A percentile compares a stretch with the other conserved stretches of the same genome.
Conservation (phyloP, 2,888 invertebrate species). For the Smittia sp. region DNA sequence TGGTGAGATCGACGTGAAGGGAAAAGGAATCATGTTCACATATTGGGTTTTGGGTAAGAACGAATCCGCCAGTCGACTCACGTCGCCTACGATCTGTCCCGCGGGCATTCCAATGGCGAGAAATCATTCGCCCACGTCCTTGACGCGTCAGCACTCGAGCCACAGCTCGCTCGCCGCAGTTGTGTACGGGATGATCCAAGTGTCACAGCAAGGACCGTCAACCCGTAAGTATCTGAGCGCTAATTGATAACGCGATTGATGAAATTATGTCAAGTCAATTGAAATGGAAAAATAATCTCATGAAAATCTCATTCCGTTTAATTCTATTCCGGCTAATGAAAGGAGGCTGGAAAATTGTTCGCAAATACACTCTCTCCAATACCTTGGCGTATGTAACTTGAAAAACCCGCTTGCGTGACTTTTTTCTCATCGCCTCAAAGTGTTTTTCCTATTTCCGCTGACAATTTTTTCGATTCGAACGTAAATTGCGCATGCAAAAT, state of each 20-base stretch:
- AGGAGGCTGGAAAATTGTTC: constrained; percentile 43
- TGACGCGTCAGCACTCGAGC: constrained; percentile 67
- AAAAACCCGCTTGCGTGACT: not conserved
- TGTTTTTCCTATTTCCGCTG: not conserved
- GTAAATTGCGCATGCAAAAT: not conserved
- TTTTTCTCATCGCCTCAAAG: not conserved
- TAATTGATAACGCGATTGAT: constrained; percentile 17
- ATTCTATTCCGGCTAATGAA: not conserved
- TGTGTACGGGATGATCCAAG: constrained; percentile 85
- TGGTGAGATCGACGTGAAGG: constrained; percentile 88
- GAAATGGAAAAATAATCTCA: not conserved
- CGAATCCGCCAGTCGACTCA: constrained; percentile 49
- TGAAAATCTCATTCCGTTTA: not conserved
- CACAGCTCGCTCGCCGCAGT: constrained; percentile 80
- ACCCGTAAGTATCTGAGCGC: constrained; percentile 49
- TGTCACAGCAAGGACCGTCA: constrained; percentile 54
- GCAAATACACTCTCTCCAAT: constrained; percentile 43
- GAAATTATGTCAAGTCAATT: not conserved
- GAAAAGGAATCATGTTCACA: constrained; percentile 95
- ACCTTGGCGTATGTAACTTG: constrained; percentile 43
- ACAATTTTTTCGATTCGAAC: not conserved
- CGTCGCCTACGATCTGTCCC: constrained; percentile 50
- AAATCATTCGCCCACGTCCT: constrained; percentile 56
- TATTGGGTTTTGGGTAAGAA: constrained; percentile 75
- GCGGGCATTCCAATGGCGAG: constrained; percentile 54